Percentiles rank a stretch among this genome's conserved stretches.
phyloP scores from a whole-genome alignment of 2,797 vertebrate genomes.

The Neomorphus geoffroyi region DNA sequence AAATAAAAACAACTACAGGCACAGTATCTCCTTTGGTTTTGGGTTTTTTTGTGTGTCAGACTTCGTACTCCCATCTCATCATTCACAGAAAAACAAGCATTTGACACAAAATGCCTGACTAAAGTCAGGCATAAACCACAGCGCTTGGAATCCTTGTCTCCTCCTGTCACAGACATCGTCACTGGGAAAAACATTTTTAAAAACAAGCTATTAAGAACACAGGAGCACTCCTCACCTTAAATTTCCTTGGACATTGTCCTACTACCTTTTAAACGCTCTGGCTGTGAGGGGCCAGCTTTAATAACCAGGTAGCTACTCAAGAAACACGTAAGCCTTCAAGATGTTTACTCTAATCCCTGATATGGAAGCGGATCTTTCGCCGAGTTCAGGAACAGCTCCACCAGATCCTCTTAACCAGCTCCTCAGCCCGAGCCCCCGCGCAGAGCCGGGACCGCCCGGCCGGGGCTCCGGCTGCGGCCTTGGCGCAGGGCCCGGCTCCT shows the following conservation, averaged over 20 bases:
- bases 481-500: not conserved
- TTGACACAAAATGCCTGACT: not conserved
- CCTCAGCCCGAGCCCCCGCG: not conserved
- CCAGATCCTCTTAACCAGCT: not conserved
- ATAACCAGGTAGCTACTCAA: not conserved
- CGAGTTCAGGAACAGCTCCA: not conserved
- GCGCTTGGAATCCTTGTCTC: accelerated
- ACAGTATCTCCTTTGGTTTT: too few species aligned
- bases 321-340: not conserved
- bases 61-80: too few species aligned
- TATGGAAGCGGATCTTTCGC: not conserved
- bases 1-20: too few species aligned
- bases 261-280: not conserved
- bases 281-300: not conserved
- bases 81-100: not conserved
- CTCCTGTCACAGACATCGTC: accelerated
- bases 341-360: not conserved
- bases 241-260: accelerated
- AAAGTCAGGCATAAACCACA: not conserved
- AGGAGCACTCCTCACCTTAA: not conserved
- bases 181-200: not conserved
- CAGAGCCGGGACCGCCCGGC: not conserved
- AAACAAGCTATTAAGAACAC: accelerated
- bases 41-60: too few species aligned
- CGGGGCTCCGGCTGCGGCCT: too few species aligned